Evolutionary conservation across 2,888 invertebrate species (phyloP).

Genomic region (Thyatira batis): DNA sequence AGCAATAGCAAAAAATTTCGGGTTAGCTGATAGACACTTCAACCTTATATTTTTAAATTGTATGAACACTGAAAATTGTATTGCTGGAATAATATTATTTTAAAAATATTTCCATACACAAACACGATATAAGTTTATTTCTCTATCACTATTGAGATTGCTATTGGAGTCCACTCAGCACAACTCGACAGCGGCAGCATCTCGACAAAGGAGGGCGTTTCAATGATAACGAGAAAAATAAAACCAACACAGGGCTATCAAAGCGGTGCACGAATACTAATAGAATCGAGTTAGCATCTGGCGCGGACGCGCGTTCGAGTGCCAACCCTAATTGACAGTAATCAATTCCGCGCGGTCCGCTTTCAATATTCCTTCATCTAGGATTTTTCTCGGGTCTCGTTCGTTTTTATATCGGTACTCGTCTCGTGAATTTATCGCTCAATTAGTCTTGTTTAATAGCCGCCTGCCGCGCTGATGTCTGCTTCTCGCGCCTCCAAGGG

Average conservation of each 20-base stretch:
- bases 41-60: no score
- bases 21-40: no score
- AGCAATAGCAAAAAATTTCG: no score
- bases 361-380: constrained; percentile 80
- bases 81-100: no score
- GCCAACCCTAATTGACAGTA: constrained; percentile 77
- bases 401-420: constrained; percentile 77
- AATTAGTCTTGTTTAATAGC: constrained; percentile 84
- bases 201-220: not conserved
- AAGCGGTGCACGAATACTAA: constrained; percentile 33
- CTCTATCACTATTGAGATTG: not conserved
- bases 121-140: not conserved
- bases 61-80: no score
- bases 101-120: no score
- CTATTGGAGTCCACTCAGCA: not conserved
- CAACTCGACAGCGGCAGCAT: not conserved
- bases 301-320: constrained; percentile 57
- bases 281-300: constrained; percentile 65
- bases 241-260: constrained; percentile 12
- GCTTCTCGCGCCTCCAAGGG: constrained; percentile 75
- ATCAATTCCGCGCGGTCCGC: constrained; percentile 77
- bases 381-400: constrained; percentile 69
- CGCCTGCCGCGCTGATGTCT: constrained; percentile 81
- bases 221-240: constrained; percentile 1
- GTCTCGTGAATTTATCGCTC: constrained; percentile 82